Evolutionary conservation across 2,113 vertebrate genomes (phyloP).

Genomic region (Clarias magur): DNA sequence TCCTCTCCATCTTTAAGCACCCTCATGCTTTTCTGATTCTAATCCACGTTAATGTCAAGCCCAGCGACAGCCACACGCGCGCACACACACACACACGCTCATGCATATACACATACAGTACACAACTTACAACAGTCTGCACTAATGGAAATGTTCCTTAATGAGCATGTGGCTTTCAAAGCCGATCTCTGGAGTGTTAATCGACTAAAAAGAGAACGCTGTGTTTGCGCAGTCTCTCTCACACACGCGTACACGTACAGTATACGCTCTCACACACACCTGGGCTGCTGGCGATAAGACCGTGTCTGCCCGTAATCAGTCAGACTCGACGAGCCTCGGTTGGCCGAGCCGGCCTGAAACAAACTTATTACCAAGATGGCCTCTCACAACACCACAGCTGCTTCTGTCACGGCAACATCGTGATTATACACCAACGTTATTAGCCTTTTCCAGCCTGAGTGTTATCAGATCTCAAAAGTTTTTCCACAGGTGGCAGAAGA

Average conservation of each 20-base stretch:
- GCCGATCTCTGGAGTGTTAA: neutral
- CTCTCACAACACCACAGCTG: slow-evolving; percentile 57
- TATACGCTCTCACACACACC: neutral
- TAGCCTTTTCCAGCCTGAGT: too few species aligned
- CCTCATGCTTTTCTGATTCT: slow-evolving; percentile 24
- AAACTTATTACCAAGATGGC: slow-evolving; percentile 58
- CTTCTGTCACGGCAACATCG: slow-evolving; percentile 66
- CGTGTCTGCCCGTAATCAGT: slow-evolving; percentile 19
- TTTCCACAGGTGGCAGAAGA: neutral
- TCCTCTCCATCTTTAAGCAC: slow-evolving; percentile 28
- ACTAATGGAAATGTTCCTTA: neutral
- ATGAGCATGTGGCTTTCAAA: neutral
- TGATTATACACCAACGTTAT: slow-evolving; percentile 57
- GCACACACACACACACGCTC: slow-evolving; percentile 10
- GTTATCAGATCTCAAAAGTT: neutral
- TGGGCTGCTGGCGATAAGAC: neutral
- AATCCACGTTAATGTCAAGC: slow-evolving; percentile 19
- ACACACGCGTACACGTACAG: neutral
- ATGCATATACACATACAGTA: slow-evolving; percentile 24
- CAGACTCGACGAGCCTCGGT: neutral
- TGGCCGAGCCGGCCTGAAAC: slow-evolving; percentile 62
- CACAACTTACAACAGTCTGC: slow-evolving; percentile 12
- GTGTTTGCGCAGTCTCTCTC: neutral
- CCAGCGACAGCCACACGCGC: neutral
- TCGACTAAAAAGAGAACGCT: neutral